phyloP scores from a whole-genome alignment of 2,888 invertebrate species.

The Candidula unifasciata region DNA sequence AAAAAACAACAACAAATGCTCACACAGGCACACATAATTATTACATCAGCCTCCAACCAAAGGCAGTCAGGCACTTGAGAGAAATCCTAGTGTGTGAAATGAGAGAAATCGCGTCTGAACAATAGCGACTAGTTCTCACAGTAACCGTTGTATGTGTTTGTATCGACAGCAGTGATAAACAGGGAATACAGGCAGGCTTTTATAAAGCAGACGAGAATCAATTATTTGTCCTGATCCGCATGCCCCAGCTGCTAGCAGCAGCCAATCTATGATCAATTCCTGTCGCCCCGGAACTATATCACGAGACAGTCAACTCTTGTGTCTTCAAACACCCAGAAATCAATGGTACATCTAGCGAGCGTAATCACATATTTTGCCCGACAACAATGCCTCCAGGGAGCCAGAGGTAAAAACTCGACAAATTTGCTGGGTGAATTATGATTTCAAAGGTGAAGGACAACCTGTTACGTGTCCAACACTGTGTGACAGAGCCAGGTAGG shows the following conservation, averaged over 20 bases:
- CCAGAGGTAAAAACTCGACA: not conserved
- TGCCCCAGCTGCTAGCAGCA: conserved; percentile 10
- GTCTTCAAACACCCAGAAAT: conserved; percentile 34
- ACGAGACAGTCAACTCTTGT: conserved; percentile 21
- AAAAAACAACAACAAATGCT: no score
- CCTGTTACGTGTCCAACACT: not conserved
- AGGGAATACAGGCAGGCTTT: not conserved
- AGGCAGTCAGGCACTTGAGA: not conserved
- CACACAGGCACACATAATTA: no score
- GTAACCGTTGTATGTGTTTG: not conserved
- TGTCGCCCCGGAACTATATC: conserved; percentile 24
- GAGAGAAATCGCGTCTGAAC: no score
- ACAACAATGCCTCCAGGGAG: not conserved
- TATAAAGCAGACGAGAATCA: conserved; percentile 28
- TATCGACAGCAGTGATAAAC: not conserved
- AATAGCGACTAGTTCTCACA: not conserved
- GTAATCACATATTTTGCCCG: conserved; percentile 22
- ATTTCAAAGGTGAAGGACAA: conserved; percentile 1
- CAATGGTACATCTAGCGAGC: conserved; percentile 21
- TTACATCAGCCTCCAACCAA: not conserved
- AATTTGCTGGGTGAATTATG: not conserved
- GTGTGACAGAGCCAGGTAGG: not conserved
- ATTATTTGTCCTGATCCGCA: conserved; percentile 28
- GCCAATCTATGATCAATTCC: conserved; percentile 32
- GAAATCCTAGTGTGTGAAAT: no score